Conservation (phyloP, 2,797 vertebrate genomes). For the Emys orbicularis region DNA sequence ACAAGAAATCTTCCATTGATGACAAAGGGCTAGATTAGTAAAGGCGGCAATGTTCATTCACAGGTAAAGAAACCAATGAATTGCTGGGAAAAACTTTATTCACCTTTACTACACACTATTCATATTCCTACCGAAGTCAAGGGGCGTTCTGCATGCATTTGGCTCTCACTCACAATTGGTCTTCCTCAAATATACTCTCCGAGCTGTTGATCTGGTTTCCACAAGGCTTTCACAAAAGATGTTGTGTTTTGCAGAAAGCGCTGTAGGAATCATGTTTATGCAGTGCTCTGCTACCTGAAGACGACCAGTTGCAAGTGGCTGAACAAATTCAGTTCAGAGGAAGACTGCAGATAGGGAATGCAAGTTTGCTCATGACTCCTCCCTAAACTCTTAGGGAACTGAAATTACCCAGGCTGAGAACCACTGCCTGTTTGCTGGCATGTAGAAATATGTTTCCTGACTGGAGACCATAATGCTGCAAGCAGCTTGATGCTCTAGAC, state of each 20-base stretch:
- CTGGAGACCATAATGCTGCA: not conserved
- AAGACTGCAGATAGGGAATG: not conserved
- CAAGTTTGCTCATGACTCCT: not conserved
- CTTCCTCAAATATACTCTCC: conserved; percentile 68
- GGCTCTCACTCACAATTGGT: conserved; percentile 63
- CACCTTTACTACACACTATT: conserved; percentile 43
- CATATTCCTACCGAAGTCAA: conserved; percentile 47
- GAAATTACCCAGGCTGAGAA: not conserved
- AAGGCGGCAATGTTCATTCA: not conserved
- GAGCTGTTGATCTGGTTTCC: conserved; percentile 68
- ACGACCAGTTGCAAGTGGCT: conserved; percentile 43
- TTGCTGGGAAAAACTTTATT: conserved; percentile 13
- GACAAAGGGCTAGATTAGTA: not conserved
- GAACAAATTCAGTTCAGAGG: conserved; percentile 26
- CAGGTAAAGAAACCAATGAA: conserved; percentile 19
- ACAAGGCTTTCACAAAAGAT: conserved; percentile 48
- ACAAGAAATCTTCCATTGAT: not conserved
- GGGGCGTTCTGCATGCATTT: not conserved
- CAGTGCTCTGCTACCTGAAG: conserved; percentile 55
- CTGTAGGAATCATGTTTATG: conserved; percentile 57
- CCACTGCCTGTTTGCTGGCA: not conserved
- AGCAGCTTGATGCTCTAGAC: not conserved
- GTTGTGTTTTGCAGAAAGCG: conserved; percentile 59
- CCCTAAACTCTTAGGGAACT: not conserved
- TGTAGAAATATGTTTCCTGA: not conserved